phyloP scores from a whole-genome alignment of 2,113 vertebrate species.

The Mionectes macconnelli region DNA sequence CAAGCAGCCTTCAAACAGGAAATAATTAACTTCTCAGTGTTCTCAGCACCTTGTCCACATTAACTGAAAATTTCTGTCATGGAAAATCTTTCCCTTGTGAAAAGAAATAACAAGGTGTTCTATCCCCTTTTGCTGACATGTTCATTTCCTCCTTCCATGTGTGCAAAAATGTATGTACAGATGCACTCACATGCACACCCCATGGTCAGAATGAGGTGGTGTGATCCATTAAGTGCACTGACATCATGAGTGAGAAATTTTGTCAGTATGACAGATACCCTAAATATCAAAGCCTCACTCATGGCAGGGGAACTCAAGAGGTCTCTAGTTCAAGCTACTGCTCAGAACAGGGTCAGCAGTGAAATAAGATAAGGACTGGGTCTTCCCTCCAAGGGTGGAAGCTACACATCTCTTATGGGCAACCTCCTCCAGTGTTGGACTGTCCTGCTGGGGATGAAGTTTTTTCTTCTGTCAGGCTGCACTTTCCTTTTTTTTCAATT shows the following conservation, averaged over 20 bases:
- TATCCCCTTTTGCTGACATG: background rate
- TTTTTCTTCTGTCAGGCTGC: background rate
- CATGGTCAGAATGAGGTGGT: background rate
- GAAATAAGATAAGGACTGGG: background rate
- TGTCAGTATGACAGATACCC: background rate
- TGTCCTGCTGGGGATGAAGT: background rate
- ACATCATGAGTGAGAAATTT: background rate
- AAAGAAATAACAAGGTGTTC: background rate
- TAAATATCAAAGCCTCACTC: background rate
- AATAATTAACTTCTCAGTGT: background rate
- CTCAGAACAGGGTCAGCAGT: background rate
- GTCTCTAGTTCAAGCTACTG: background rate
- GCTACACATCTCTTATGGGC: background rate
- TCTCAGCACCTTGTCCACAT: background rate
- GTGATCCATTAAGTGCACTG: background rate
- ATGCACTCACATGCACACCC: accelerated
- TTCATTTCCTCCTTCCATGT: background rate
- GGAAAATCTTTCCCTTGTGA: background rate
- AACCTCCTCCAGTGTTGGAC: background rate
- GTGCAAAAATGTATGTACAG: background rate
- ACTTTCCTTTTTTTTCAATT: background rate
- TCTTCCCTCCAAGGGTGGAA: background rate
- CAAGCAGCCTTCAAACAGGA: background rate
- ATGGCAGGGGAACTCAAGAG: background rate
- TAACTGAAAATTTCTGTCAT: background rate